Evolutionary conservation across 2,888 invertebrate genomes (phyloP).

Genomic region (Bugulina stolonifera): DNA sequence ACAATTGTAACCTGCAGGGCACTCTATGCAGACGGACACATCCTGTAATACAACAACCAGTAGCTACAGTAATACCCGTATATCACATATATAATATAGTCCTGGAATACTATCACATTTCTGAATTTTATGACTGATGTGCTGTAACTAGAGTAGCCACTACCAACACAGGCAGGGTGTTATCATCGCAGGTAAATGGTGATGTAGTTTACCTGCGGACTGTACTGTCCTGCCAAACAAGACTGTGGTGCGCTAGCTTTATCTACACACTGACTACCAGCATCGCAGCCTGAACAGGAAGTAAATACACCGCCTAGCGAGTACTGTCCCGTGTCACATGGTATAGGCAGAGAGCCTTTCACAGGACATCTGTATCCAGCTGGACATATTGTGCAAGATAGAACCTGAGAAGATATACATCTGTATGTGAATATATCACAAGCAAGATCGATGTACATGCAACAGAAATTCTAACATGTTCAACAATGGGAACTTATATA

Average conservation of each 20-base stretch:
- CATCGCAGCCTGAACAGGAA: constrained; percentile 1
- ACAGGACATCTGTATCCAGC: constrained; percentile 39
- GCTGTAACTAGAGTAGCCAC: not conserved
- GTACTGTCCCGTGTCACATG: constrained; percentile 15
- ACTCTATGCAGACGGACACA: constrained; percentile 34
- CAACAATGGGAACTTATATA: no score
- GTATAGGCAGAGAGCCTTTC: not conserved
- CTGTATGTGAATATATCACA: no score
- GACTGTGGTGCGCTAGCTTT: constrained; percentile 5
- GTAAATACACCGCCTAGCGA: not conserved
- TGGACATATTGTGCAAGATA: constrained; percentile 38
- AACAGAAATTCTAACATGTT: no score
- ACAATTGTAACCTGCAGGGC: constrained; percentile 45
- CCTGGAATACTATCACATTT: no score
- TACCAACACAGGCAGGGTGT: not conserved
- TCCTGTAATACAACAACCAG: not conserved
- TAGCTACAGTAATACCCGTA: not conserved
- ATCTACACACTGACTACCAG: constrained; percentile 23
- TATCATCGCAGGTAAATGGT: not conserved
- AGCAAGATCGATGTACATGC: no score
- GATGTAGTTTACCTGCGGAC: constrained; percentile 16
- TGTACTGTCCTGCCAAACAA: constrained; percentile 7
- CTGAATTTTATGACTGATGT: no score
- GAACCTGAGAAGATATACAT: not conserved
- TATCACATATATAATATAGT: no score